A percentile compares a stretch with the other conserved stretches of the same genome.
Conservation (phyloP, 1,140 invertebrate species). For the Eulimnadia texana region DNA sequence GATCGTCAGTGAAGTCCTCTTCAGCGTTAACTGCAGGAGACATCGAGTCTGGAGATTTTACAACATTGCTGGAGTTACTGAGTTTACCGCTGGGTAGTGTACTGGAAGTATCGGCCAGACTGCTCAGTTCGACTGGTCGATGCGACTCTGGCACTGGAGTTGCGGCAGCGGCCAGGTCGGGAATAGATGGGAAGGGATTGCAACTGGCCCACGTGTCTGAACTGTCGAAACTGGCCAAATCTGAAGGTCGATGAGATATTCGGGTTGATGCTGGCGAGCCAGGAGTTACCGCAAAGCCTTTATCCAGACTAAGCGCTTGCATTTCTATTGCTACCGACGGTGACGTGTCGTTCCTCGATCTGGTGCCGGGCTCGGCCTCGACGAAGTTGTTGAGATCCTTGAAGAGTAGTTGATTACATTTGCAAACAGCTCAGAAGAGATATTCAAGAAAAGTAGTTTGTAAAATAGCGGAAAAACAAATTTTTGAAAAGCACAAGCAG, state of each 20-base stretch:
- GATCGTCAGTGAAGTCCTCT: constrained; percentile 32
- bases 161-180: constrained; percentile 7
- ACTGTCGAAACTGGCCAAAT: constrained; percentile 50
- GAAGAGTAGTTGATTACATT: neutral
- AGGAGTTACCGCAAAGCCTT: neutral
- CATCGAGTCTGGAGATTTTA: too few species aligned
- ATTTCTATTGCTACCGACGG: neutral
- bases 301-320: neutral
- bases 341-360: neutral
- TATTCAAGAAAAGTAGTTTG: too few species aligned
- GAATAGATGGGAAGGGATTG: constrained; percentile 77
- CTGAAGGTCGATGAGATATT: constrained; percentile 26
- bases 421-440: too few species aligned
- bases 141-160: constrained; percentile 18
- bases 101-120: constrained; percentile 54
- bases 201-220: constrained; percentile 90
- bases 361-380: neutral
- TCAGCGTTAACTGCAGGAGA: constrained; percentile 26
- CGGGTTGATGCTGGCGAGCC: constrained; percentile 23
- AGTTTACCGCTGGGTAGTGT: too few species aligned
- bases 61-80: too few species aligned
- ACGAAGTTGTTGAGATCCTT: neutral
- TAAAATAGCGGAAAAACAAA: too few species aligned
- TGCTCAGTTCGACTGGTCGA: constrained; percentile 29
- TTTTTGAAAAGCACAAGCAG: too few species aligned